A percentile compares a stretch with the other conserved stretches of the same genome.
Evolutionary conservation across 2,113 vertebrate genomes (phyloP).

Genomic region (Bubalus kerabau): DNA sequence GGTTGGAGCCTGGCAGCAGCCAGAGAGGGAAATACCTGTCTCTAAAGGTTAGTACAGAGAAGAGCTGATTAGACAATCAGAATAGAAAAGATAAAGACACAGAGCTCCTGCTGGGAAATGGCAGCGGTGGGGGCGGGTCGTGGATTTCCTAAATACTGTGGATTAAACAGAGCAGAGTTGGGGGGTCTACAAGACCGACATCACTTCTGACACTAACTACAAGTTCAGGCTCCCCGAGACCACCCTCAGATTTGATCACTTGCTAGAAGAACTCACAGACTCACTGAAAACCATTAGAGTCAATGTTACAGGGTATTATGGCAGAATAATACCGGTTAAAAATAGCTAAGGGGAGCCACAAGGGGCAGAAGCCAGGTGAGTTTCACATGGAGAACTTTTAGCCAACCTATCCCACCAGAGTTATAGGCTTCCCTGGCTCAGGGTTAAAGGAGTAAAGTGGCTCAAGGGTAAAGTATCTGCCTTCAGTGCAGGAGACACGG

Average conservation of each 20-base stretch:
- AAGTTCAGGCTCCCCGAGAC: neutral
- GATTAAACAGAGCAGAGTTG: neutral
- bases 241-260: neutral
- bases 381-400: neutral
- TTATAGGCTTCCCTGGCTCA: accelerated
- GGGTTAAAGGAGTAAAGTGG: neutral
- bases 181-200: neutral
- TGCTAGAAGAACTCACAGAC: neutral
- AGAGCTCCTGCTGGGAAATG: neutral
- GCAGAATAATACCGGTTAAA: neutral
- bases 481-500: neutral
- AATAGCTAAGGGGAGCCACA: neutral
- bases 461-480: neutral
- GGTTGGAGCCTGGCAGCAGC: neutral
- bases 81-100: neutral
- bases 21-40: neutral
- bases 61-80: too few species aligned
- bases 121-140: too few species aligned
- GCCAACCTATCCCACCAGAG: too few species aligned
- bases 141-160: neutral
- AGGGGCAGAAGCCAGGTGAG: neutral
- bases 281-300: neutral
- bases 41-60: neutral
- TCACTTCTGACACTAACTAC: too few species aligned
- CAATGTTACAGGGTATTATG: neutral